phyloP scores from a whole-genome alignment of 2,113 vertebrate species.

The Peromyscus californicus region DNA sequence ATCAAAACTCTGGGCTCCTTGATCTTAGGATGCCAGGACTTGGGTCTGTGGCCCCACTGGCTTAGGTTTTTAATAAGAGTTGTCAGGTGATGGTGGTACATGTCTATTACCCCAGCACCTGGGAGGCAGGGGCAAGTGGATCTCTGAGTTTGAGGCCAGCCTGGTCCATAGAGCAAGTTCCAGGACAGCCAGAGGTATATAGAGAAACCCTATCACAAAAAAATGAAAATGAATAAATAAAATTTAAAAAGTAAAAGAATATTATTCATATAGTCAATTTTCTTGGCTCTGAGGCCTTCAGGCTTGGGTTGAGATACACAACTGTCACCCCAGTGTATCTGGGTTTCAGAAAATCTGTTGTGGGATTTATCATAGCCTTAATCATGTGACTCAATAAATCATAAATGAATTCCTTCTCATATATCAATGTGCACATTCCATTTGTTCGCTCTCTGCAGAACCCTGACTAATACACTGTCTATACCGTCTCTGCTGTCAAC shows the following conservation, averaged over 20 bases:
- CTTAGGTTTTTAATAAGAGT: background rate
- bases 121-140: background rate
- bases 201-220: background rate
- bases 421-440: background rate
- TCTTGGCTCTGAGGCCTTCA: background rate
- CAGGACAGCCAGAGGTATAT: background rate
- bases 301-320: background rate
- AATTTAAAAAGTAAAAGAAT: background rate
- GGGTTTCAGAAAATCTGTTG: background rate
- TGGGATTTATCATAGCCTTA: background rate
- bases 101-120: background rate
- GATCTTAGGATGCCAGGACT: background rate
- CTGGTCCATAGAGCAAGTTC: background rate
- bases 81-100: background rate
- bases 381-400: background rate
- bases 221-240: background rate
- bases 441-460: background rate
- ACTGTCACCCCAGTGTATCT: background rate
- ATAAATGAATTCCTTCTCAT: background rate
- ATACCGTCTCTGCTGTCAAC: background rate
- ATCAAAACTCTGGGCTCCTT: background rate
- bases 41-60: background rate
- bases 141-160: background rate
- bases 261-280: background rate
- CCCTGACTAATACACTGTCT: background rate